These are phyloP conservation scores for Endomychus coccineus DNA, from an alignment of 2,888 invertebrate genomes.

Conservation along the genomic window DNA sequence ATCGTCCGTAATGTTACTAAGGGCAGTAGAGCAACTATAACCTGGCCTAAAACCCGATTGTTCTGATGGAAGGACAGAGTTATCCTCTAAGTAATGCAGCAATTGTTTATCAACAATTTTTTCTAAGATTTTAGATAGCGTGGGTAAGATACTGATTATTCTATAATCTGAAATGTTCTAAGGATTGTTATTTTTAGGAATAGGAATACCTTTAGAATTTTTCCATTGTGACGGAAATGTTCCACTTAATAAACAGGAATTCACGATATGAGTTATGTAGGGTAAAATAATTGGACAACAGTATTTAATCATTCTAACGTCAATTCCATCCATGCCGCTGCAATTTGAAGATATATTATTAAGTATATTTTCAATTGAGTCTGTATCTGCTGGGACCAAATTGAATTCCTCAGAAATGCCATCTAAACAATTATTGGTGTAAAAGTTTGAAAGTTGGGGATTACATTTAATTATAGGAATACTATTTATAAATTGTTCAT, in stretches of 20 bases:
- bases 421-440: too few species aligned
- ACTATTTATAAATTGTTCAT: too few species aligned
- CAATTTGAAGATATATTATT: too few species aligned
- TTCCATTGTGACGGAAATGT: constrained; percentile 1
- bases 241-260: constrained; percentile 1
- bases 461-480: too few species aligned
- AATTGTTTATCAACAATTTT: constrained; percentile 3
- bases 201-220: neutral
- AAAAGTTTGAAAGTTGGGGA: too few species aligned
- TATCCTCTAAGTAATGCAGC: neutral
- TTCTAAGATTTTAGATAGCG: constrained; percentile 5
- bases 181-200: constrained; percentile 1
- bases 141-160: constrained; percentile 4
- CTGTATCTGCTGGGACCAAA: too few species aligned
- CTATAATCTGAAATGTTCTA: constrained; percentile 1
- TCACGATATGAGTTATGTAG: constrained; percentile 2
- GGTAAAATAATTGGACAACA: constrained; percentile 1
- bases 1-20: constrained; percentile 4
- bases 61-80: constrained; percentile 1
- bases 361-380: too few species aligned
- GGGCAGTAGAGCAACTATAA: constrained; percentile 6
- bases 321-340: constrained; percentile 1
- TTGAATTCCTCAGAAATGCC: too few species aligned
- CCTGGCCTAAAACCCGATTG: constrained; percentile 5
- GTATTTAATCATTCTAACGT: constrained; percentile 1